Percentiles rank a stretch among this genome's conserved stretches.
Evolutionary conservation across 1,140 invertebrate genomes (phyloP).

Genomic region (Trypoxylus dichotomus): DNA sequence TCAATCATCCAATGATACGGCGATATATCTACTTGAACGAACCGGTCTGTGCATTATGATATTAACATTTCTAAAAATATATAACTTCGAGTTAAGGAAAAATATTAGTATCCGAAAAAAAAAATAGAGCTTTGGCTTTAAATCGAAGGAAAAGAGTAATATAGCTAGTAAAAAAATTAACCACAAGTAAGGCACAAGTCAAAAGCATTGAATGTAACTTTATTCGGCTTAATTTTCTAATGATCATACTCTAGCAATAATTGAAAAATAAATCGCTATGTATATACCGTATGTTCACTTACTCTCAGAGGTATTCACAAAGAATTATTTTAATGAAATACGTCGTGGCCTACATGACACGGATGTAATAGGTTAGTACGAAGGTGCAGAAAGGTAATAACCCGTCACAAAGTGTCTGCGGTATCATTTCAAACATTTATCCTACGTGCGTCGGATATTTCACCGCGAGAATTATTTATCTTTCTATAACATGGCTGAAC

Average conservation of each 20-base stretch:
- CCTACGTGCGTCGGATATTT: not conserved
- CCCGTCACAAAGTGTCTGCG: not conserved
- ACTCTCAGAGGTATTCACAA: not conserved
- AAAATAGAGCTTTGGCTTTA: too few species aligned
- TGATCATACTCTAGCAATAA: not conserved
- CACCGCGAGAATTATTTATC: not conserved
- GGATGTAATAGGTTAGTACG: not conserved
- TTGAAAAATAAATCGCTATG: not conserved
- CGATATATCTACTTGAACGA: too few species aligned
- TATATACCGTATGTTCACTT: not conserved
- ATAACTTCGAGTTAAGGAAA: too few species aligned
- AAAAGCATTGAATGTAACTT: not conserved
- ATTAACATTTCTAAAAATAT: too few species aligned
- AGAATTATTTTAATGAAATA: constrained; percentile 2
- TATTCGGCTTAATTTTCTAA: not conserved
- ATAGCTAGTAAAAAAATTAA: too few species aligned
- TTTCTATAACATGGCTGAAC: not conserved
- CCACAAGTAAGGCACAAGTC: too few species aligned
- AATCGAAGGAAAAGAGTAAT: too few species aligned
- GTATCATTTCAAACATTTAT: not conserved
- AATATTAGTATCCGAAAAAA: too few species aligned
- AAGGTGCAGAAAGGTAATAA: not conserved
- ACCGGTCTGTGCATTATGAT: too few species aligned
- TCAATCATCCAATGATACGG: too few species aligned
- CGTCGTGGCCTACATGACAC: not conserved